Evolutionary conservation across 2,797 vertebrate genomes (phyloP).

Genomic region (Lacerta bilineata): DNA sequence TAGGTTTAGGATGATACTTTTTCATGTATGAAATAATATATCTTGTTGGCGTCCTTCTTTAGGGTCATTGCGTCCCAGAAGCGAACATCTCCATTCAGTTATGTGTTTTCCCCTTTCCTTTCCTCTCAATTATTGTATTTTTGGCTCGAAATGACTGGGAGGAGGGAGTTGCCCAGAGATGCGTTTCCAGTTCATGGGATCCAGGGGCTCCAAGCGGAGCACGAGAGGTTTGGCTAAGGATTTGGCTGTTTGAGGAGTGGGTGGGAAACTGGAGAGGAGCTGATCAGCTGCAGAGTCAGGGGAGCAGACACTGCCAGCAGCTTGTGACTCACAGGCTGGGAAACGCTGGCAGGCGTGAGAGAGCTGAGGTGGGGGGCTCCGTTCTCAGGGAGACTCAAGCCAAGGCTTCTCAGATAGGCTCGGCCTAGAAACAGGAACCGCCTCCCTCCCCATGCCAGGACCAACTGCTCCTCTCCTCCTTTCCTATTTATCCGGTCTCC

Average conservation of each 20-base stretch:
- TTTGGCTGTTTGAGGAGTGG: conserved; percentile 36
- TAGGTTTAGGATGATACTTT: neutral
- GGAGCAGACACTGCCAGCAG: conserved; percentile 65
- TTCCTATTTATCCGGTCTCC: neutral
- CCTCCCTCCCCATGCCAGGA: conserved; percentile 11
- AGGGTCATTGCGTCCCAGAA: neutral
- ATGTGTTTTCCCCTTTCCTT: neutral
- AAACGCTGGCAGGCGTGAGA: conserved; percentile 49
- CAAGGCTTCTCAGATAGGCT: conserved; percentile 71
- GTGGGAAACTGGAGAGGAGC: conserved; percentile 49
- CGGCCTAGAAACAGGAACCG: conserved; percentile 58
- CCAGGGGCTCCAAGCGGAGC: neutral
- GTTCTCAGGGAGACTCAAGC: conserved; percentile 53
- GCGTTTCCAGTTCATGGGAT: conserved; percentile 30
- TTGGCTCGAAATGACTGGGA: neutral
- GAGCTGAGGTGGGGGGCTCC: conserved; percentile 50
- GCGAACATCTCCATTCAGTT: neutral
- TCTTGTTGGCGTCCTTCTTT: neutral
- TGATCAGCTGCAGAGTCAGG: conserved; percentile 16
- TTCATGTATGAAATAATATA: neutral
- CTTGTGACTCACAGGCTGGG: conserved; percentile 75
- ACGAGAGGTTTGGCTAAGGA: neutral
- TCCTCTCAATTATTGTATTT: neutral
- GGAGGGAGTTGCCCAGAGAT: neutral
- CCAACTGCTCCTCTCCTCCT: conserved; percentile 2